Percentiles rank a stretch among this genome's conserved stretches.
Conservation (phyloP, 2,797 vertebrate species). For the Brachyalestes nurse region DNA sequence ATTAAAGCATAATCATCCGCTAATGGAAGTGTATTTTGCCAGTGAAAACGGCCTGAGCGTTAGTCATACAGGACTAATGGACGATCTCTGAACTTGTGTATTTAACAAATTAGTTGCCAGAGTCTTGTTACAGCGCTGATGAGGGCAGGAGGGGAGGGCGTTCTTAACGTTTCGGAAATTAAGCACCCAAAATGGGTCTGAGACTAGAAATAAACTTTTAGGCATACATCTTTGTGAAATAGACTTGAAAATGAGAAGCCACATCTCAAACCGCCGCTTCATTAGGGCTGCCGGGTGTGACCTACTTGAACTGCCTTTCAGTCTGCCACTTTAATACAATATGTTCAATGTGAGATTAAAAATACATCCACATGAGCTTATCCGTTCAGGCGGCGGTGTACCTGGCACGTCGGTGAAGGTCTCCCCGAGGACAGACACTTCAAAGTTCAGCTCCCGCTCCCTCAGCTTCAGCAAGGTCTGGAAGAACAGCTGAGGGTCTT, state of each 20-base stretch:
- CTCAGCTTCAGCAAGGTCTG: slow-evolving; percentile 87
- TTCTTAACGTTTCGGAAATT: too few relatives aligned
- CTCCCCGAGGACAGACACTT: slow-evolving; percentile 91
- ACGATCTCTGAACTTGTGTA: slow-evolving; percentile 61
- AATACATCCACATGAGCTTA: slow-evolving; percentile 23
- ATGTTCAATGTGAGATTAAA: slow-evolving; percentile 6
- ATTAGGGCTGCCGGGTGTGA: background rate
- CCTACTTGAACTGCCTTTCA: slow-evolving; percentile 1
- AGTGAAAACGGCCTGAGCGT: slow-evolving; percentile 55
- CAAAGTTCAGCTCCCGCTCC: slow-evolving; percentile 81
- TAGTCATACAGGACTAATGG: slow-evolving; percentile 58
- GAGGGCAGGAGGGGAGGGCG: background rate
- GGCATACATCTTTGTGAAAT: background rate
- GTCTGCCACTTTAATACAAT: slow-evolving; percentile 10
- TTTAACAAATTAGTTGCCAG: slow-evolving; percentile 51
- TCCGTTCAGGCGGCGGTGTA: slow-evolving; percentile 65
- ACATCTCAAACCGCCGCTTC: background rate
- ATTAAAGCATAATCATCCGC: slow-evolving; percentile 74
- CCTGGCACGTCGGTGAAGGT: slow-evolving; percentile 93
- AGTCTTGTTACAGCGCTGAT: background rate
- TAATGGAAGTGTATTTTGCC: slow-evolving; percentile 69
- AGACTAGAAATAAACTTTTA: background rate
- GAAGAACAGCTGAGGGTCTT: slow-evolving; percentile 93
- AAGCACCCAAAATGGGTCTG: background rate
- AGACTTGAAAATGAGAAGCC: background rate